phyloP scores from a whole-genome alignment of 2,113 vertebrate species.

The Anhinga rufa region DNA sequence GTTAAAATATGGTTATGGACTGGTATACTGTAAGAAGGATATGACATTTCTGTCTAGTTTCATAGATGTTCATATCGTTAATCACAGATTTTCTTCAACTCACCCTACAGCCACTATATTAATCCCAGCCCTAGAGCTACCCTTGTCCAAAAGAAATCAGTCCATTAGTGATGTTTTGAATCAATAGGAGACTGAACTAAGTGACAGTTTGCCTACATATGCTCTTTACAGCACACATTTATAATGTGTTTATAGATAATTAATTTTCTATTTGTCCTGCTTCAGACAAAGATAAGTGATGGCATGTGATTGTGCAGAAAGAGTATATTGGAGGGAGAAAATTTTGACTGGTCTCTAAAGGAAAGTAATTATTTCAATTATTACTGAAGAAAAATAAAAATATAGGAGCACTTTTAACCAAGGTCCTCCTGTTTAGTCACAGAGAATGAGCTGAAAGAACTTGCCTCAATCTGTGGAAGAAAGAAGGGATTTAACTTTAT shows the following conservation, averaged over 20 bases:
- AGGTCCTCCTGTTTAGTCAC: neutral
- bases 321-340: neutral
- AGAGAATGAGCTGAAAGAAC: neutral
- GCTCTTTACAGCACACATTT: neutral
- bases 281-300: neutral
- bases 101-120: neutral
- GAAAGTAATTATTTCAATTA: neutral
- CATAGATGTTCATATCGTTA: neutral
- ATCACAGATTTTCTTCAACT: neutral
- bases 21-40: neutral
- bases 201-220: neutral
- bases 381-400: neutral
- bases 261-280: neutral
- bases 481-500: neutral
- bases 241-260: neutral
- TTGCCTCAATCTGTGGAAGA: neutral
- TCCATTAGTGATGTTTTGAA: neutral
- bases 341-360: neutral
- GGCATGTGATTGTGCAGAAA: neutral
- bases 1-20: neutral
- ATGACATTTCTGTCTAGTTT: neutral
- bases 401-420: neutral
- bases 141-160: neutral
- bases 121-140: neutral
- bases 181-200: neutral